Base-by-base conservation (phyloP, 1,140 invertebrate species). In the Bathynomus jamesi region DNA sequence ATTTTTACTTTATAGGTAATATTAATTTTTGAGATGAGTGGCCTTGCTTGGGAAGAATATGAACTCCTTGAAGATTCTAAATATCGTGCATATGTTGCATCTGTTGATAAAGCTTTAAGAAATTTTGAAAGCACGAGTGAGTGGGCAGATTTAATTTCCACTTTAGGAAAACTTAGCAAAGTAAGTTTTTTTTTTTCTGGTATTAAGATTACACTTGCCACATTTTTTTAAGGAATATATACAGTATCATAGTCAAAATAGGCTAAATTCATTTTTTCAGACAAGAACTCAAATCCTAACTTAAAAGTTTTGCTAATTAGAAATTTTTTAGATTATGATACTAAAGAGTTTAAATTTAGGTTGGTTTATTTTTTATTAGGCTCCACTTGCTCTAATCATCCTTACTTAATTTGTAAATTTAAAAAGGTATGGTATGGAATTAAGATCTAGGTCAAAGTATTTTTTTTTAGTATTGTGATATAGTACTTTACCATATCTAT, bases 61-160 rank as follows among this genome's bases (percentile, higher is more conserved):
- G 89, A 90, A 76, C 82, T 90, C 8, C 87, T 89, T 86, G 87
- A 87, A 76, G 89, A 91, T 81, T 85, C 88, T 5, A 93, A 93
- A 81, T 93, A 79, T 70, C 71, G 78, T 17, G 87, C 85, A 70
- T 91, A 92, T 83, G 90, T 91, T 60, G 86, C 87, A 61, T 87
- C 88, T 53, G 88, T 96, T 53, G 95, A 97, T 79, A 96, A 94
- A 82, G 92, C 91, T 40, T 82, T 97, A 28, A 94, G 93, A 80
- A 92, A 88, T 82, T 97, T 97, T 85, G 95, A 96, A 80, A 93
- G 91, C 78, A 94, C 93, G 25, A 93, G 91, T 79, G 95, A 96
- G 87, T 97, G 95, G 94, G 92, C 94, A 72, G 95, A 97, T 85
- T 84, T 97, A 28, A 96, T 97, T 78, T 91, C 92, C 67, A 93